Evolutionary conservation across 2,888 invertebrate species (phyloP), one percentile per base, ranked within the genome.

Genomic region (Hoplodrina ambigua): DNA sequence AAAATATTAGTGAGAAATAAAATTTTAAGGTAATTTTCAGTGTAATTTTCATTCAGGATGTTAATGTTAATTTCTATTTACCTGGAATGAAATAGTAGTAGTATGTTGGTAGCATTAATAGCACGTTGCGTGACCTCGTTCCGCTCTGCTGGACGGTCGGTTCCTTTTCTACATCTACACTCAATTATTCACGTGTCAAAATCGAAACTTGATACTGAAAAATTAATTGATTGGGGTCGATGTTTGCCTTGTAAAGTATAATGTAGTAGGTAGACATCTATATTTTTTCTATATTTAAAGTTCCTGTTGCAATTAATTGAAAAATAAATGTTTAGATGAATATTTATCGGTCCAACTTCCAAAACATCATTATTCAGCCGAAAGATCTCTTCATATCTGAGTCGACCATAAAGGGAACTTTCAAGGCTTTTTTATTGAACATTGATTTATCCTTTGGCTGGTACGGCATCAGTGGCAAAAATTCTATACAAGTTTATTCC

Each of bases 21-120:
- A 72, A 37, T 37, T 46, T 17, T 74, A 75, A 80, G 37, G 46
- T 54, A 78, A 17, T 46, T 11, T 68, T 64, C 68, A 70, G 73
- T 59, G 68, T 81, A 67, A 75, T 75, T 67, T 81, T 81, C 81
- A 81, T 73, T 78, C 68, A 63, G 77, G 71, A 71, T 75, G 72
- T 33, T 44, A 17, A 60, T 68, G 65, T 11, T 79, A 70, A 76
- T 82, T 57, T 71, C 53, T 50, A 44, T 68, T 69, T 64, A 64
- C 65, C 68, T 54, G 56, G 6, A 69, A 33, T 75, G 75, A 81
- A 78, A 72, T 74, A 72, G 49, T 15, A 60, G 57, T 67, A 57
- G 53, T 46, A 25, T 57, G 68, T 72, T 54, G 11, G 59, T 55
- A 54, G 59, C 52, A 58, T 25, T 74, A 66, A 62, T 50, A 71